These are phyloP conservation scores for Siphlonurus alternatus DNA, from an alignment of 2,888 invertebrate species.

Conservation along the genomic window DNA sequence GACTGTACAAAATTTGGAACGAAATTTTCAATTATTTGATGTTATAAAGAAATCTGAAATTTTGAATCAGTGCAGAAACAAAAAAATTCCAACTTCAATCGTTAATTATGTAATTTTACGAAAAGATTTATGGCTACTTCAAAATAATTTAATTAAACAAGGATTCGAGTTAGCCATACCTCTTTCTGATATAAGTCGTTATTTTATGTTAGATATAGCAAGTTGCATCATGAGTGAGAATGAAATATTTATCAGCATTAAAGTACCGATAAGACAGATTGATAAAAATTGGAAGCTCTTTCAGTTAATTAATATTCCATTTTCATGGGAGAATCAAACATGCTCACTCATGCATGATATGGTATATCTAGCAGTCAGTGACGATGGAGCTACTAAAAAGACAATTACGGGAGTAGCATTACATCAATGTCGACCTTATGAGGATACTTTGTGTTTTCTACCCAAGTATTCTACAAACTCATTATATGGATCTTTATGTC, in stretches of 20 bases:
- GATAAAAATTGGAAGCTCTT: neutral
- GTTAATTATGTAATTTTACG: neutral
- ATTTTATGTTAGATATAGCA: too few relatives aligned
- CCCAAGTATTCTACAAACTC: neutral
- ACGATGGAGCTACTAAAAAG: neutral
- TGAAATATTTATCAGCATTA: neutral
- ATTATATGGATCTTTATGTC: neutral
- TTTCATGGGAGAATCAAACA: neutral
- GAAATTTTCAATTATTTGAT: neutral
- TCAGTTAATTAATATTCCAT: neutral
- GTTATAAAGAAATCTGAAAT: neutral
- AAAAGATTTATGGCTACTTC: neutral
- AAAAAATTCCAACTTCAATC: neutral
- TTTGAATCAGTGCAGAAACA: neutral
- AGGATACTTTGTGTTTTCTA: neutral
- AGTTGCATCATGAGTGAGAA: neutral
- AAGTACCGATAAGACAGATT: neutral
- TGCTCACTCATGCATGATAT: neutral
- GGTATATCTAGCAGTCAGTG: neutral
- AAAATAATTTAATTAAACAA: too few relatives aligned
- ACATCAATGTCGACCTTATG: neutral
- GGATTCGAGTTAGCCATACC: too few relatives aligned
- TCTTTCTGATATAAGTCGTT: too few relatives aligned
- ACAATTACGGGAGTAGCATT: neutral
- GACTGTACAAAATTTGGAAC: neutral